Evolutionary conservation across 2,888 invertebrate genomes (phyloP).

Genomic region (Diadromus collaris): DNA sequence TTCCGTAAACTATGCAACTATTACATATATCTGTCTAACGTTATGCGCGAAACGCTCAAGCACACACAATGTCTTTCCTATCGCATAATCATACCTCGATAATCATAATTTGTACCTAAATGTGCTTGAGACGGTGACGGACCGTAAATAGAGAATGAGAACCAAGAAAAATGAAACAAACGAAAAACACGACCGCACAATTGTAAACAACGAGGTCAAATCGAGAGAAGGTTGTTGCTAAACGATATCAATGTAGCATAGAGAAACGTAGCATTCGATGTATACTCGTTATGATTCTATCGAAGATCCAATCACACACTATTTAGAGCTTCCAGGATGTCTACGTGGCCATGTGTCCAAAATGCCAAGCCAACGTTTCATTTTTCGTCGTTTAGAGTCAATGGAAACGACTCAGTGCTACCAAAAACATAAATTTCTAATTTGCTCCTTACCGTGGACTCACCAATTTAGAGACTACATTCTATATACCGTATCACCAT

Average conservation of each 20-base stretch:
- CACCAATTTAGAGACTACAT: not conserved
- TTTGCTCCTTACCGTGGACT: slow-evolving; percentile 9
- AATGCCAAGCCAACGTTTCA: slow-evolving; percentile 72
- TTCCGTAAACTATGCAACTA: slow-evolving; percentile 5
- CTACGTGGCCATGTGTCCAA: slow-evolving; percentile 68
- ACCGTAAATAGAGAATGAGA: slow-evolving; percentile 30
- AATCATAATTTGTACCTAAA: slow-evolving; percentile 72
- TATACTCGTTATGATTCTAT: slow-evolving; percentile 70
- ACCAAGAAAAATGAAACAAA: slow-evolving; percentile 18
- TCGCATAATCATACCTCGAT: slow-evolving; percentile 73
- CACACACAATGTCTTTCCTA: slow-evolving; percentile 71
- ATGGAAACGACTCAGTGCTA: slow-evolving; percentile 25
- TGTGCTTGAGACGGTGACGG: slow-evolving; percentile 67
- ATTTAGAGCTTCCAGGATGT: slow-evolving; percentile 74
- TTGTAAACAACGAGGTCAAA: slow-evolving; percentile 73
- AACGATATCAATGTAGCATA: slow-evolving; percentile 77
- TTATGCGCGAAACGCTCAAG: slow-evolving; percentile 67
- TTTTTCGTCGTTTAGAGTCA: slow-evolving; percentile 38
- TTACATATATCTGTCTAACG: slow-evolving; percentile 64
- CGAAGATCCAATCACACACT: slow-evolving; percentile 62
- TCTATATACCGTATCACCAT: slow-evolving; percentile 19
- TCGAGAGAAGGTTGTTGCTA: slow-evolving; percentile 71
- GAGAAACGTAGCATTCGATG: slow-evolving; percentile 71
- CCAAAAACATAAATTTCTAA: slow-evolving; percentile 33
- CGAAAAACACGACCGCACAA: slow-evolving; percentile 69